Evolutionary conservation across 2,113 vertebrate species (phyloP).

Genomic region (Polyodon spathula): DNA sequence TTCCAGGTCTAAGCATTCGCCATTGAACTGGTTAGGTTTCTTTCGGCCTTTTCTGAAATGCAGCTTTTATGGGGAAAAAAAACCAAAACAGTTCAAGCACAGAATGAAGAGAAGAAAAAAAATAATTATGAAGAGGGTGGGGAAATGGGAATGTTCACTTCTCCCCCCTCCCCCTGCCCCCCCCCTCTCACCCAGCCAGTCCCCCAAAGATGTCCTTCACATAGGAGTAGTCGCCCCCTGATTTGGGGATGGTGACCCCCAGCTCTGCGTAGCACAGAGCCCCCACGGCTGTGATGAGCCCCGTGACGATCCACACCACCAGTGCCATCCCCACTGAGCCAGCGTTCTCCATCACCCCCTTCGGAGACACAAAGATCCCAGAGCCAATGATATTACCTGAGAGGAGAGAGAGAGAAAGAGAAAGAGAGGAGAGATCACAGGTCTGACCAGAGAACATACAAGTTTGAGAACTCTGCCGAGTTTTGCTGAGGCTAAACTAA

Average conservation of each 20-base stretch:
- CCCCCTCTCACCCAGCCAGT: conserved; percentile 69
- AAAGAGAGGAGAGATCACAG: no score
- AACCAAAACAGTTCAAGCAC: no score
- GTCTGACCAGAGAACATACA: no score
- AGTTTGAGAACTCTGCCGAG: no score
- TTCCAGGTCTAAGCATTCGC: no score
- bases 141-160: no score
- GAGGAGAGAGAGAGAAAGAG: neutral
- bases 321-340: conserved; percentile 79
- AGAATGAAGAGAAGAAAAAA: no score
- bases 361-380: conserved; percentile 85
- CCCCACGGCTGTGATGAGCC: conserved; percentile 78
- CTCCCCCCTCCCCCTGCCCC: neutral
- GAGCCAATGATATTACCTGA: conserved; percentile 87
- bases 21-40: no score
- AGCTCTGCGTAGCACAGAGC: conserved; percentile 85
- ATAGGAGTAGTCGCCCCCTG: conserved; percentile 84
- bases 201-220: conserved; percentile 90
- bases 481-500: no score
- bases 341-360: conserved; percentile 81
- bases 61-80: no score
- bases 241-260: conserved; percentile 87
- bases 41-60: no score
- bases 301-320: conserved; percentile 80
- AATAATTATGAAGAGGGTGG: no score